Base-by-base conservation (phyloP, 2,797 vertebrate genomes). In the Apogon talboti region DNA sequence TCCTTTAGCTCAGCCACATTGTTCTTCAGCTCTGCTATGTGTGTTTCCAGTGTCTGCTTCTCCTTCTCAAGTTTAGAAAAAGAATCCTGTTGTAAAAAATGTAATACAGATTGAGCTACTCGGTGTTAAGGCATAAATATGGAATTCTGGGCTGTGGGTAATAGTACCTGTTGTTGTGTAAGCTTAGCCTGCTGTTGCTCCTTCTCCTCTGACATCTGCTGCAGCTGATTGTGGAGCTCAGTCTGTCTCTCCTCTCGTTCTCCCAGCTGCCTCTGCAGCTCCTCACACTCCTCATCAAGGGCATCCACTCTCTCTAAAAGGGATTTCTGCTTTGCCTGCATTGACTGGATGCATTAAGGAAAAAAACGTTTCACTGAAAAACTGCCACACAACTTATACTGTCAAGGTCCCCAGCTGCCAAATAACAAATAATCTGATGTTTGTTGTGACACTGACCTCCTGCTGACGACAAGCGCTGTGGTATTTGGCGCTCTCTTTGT, bases 401-500 rank as follows among this genome's bases (percentile, higher is more conserved):
- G 5, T 50, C 11, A 15, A 30, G 8, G 14, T 24, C 19, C 52
- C 13, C 44, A 47, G 24, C 51, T 33, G 30, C 45, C 45, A 54
- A 62, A 65, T n/a, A 54, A 57, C 8, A 45, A 58, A 74, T 14
- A 11, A 38, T 46, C 7, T 2, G 4, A 0, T 28, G 0, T 46
- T 54, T 44, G 15, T 4, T 40, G 15, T 38, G 54, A 60, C 42
- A 59, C 88, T 40, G 74, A 96, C 96, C 96, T 97, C 94, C 81
- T 95, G 92, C 10, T 96, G 95, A 58, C 89, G 93, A 67, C 90
- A 84, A 19, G 94, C 84, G 49, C 94, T 96, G 33, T 91, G 89
- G 6, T 94, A 94, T 5, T 91, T 95, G 81, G 92, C 94, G 9
- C 82, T 93, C 84, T 97, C 96, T 78, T 96, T 97, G 79, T 95